Evolutionary conservation across 2,113 vertebrate species (phyloP).

Genomic region (Empidonax traillii): DNA sequence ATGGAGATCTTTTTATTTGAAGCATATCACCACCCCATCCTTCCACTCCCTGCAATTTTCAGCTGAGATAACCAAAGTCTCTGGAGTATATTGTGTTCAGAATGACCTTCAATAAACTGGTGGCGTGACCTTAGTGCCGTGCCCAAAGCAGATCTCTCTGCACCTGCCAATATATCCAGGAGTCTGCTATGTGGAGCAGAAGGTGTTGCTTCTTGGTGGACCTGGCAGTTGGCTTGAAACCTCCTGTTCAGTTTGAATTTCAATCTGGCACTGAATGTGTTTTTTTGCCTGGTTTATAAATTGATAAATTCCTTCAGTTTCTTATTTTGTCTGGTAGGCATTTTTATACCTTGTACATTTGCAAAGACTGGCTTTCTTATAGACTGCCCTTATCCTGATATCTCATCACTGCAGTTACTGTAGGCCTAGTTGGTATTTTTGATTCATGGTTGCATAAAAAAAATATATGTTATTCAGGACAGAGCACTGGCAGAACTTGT

Average conservation of each 20-base stretch:
- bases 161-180: constrained; percentile 3
- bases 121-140: fast-evolving
- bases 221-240: background rate
- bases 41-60: background rate
- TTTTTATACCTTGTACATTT: background rate
- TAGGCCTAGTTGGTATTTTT: background rate
- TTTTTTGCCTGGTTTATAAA: background rate
- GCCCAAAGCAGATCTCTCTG: background rate
- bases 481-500: background rate
- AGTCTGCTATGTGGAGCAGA: background rate
- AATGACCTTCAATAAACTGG: background rate
- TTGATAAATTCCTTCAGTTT: background rate
- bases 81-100: background rate
- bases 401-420: background rate
- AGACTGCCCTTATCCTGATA: background rate
- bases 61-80: background rate
- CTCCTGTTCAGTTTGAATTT: constrained; percentile 25
- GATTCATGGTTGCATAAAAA: background rate
- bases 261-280: background rate
- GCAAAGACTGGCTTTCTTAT: background rate
- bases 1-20: background rate
- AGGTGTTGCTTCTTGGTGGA: constrained; percentile 1
- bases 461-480: background rate
- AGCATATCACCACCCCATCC: background rate
- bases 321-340: background rate